Base-by-base conservation (phyloP, 2,797 vertebrate genomes). In the Esox masquinongy region DNA sequence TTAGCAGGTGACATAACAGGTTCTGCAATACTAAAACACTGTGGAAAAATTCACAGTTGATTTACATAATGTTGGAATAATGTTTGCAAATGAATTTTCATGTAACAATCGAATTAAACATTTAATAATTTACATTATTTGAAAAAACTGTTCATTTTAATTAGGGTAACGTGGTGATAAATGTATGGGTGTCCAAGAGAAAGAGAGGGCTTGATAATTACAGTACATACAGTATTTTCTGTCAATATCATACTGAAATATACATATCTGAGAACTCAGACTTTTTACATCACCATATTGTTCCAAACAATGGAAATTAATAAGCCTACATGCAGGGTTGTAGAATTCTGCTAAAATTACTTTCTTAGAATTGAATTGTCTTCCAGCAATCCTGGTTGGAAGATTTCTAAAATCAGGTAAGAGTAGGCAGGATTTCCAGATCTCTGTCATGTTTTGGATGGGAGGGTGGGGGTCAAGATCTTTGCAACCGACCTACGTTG, bases 1-100 rank as follows among this genome's bases (percentile, higher is more conserved):
- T 66, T 11, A 66, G 68, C 59, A 68, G 47, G 75, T 77, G 61
- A 81, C 56, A 74, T 36, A 29, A 34, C 26, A 59, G 61, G 74
- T 71, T 12, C n/a, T 61, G 56, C 22, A 26, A 19, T 61, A 12
- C 11, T 61, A 61, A 26, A 61, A 24, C n/a, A 61, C 3, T 61
- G 56, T 11, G 24, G n/a, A 22, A 8, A 56, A 56, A 56, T 11
- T n/a, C 53, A 56, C 53, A 22, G n/a, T 8, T 56, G 14, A 56
- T 56, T 56, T 56, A n/a, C 53, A 61, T 61, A 43, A 61, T 24
- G 22, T 59, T 3, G 22, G 56, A 22, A 59, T 4, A 59, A 59
- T 59, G 56, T 61, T n/a, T 22, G 24, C 22, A 11, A 61, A 61
- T 61, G 3, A 0, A 61, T 26, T 61, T 61, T 24, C 56, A 24